Conservation (phyloP, 1,140 invertebrate genomes). For the Pseudomyrmex concolor region DNA sequence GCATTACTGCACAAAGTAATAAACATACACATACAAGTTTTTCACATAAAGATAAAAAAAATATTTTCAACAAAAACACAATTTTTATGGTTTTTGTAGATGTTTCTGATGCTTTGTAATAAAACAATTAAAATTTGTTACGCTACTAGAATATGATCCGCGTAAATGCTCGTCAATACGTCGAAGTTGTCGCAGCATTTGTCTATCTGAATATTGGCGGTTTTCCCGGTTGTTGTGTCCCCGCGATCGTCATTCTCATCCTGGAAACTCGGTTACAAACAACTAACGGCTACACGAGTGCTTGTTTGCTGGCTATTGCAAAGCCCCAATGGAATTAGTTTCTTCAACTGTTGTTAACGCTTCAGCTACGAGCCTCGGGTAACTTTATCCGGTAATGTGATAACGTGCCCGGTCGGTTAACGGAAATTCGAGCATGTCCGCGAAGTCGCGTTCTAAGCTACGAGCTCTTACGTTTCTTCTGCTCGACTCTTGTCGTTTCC, state of each 20-base stretch:
- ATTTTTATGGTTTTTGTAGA: too few relatives aligned
- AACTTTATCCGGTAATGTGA: conserved; percentile 45
- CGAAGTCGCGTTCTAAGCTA: conserved; percentile 29
- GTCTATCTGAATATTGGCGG: conserved; percentile 35
- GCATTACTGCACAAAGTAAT: not conserved
- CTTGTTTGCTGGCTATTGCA: conserved; percentile 56
- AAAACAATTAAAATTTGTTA: conserved; percentile 19
- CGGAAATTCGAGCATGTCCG: conserved; percentile 36
- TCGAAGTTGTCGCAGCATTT: not conserved
- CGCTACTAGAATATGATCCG: not conserved
- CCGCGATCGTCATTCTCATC: conserved; percentile 42
- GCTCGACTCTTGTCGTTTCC: conserved; percentile 8
- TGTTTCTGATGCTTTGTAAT: not conserved
- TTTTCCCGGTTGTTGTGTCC: conserved; percentile 37
- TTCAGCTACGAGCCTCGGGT: conserved; percentile 8
- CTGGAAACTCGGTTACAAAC: conserved; percentile 45
- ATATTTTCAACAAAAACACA: too few relatives aligned
- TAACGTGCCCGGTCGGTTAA: conserved; percentile 12
- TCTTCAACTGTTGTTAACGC: conserved; percentile 32
- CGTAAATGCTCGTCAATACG: not conserved
- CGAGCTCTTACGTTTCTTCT: conserved; percentile 25
- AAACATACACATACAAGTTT: too few relatives aligned
- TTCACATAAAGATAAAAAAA: too few relatives aligned
- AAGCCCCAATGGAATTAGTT: conserved; percentile 35
- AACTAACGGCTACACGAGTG: conserved; percentile 57